Evolutionary conservation across 1,140 invertebrate species (phyloP).

Genomic region (Trissolcus basalis): DNA sequence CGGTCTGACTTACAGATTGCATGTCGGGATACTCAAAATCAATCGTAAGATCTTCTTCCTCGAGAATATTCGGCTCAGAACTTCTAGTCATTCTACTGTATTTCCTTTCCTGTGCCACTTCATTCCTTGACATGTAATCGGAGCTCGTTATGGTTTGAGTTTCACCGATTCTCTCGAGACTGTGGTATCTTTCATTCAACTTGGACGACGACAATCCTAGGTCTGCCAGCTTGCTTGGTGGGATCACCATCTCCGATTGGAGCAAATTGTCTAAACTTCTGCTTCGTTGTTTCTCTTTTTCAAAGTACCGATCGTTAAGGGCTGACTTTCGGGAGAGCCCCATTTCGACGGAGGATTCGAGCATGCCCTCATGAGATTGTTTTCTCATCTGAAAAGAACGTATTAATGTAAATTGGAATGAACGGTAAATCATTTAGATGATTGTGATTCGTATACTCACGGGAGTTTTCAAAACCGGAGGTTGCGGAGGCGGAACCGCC

Average conservation of each 20-base stretch:
- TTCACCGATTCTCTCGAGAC: constrained; percentile 83
- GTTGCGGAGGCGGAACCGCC: constrained; percentile 78
- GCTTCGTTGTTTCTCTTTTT: constrained; percentile 86
- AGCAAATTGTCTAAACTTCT: constrained; percentile 89
- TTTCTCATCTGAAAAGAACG: constrained; percentile 76
- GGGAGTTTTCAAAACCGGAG: constrained; percentile 72
- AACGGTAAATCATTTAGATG: background rate
- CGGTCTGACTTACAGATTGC: constrained; percentile 79
- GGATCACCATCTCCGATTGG: constrained; percentile 75
- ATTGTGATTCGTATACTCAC: constrained; percentile 59
- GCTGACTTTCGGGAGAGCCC: constrained; percentile 88
- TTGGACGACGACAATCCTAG: constrained; percentile 87
- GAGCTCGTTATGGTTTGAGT: constrained; percentile 72
- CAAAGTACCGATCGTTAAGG: constrained; percentile 92
- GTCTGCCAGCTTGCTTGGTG: constrained; percentile 79
- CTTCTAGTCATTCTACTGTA: constrained; percentile 74
- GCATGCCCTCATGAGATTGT: constrained; percentile 82
- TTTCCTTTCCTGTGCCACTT: constrained; percentile 72
- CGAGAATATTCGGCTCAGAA: constrained; percentile 74
- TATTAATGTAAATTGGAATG: background rate
- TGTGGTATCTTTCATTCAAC: constrained; percentile 90
- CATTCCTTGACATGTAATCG: constrained; percentile 78
- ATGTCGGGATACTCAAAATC: constrained; percentile 83
- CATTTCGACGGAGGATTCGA: constrained; percentile 74
- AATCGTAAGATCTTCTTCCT: constrained; percentile 78